Base-by-base conservation (phyloP, 2,797 vertebrate genomes). In the Anguilla megastoma region DNA sequence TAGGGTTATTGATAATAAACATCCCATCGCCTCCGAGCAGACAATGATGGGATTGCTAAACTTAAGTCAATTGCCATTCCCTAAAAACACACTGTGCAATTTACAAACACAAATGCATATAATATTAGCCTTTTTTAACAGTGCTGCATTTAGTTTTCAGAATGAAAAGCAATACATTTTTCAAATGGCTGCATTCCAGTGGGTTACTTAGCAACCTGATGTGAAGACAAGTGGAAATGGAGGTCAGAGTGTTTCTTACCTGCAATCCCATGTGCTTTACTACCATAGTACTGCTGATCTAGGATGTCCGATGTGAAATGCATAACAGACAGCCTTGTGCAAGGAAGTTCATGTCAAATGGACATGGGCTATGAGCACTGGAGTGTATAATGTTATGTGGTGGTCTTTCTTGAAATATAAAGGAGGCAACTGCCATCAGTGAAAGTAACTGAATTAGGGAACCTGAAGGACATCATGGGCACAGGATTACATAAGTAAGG, bases 161-260 rank as follows among this genome's bases (percentile, higher is more conserved):
- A 84, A 89, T 89, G 85, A 84, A 50, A 87, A 86, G 86, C 69
- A 89, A 87, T 83, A 45, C 86, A 83, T 71, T 87, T 84, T 16
- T 33, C 5, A 85, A 56, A 66, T 58, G 36, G 45, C 27, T 84
- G 83, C 82, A 60, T 87, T 71, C 54, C 52, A 48, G 12, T 45
- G 50, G 41, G 88, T 89, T 85, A 66, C 88, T 66, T 89, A 87
- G 88, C 88, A 84, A 89, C 88, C 82, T 84, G 66, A 84, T 87
- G 86, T 85, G 60, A 85, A 84, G 63, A 60, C 41, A 45, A 52
- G 86, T 33, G 24, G 30, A 82, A 52, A n/a, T 82, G 50, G 85
- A 86, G 85, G 85, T 45, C 71, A 74, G 85, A 84, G 87, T 87
- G 82, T 74, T 33, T 79, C 86, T 85, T 85, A 87, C 76, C 87